Conservation (phyloP, 2,113 vertebrate species). For the Pollachius pollachius region DNA sequence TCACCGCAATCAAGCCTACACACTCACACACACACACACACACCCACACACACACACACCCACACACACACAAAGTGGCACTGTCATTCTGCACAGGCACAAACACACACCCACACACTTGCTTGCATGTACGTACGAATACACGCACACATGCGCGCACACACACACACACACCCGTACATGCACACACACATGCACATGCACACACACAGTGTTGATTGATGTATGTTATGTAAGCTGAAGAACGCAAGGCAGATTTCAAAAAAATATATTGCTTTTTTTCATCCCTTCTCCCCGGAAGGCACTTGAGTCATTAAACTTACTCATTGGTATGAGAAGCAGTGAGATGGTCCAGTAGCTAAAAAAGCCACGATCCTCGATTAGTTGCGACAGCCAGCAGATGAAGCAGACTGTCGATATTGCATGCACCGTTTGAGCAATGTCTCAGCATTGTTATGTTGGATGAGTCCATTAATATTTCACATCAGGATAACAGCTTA, state of each 20-base stretch:
- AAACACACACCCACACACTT: background rate
- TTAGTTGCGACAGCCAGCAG: slow-evolving; percentile 6
- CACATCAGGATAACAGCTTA: background rate
- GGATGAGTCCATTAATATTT: background rate
- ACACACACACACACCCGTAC: background rate
- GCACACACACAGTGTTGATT: background rate
- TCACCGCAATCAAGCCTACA: slow-evolving; percentile 41
- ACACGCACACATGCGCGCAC: too few relatives aligned
- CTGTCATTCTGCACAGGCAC: background rate
- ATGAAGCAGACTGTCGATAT: slow-evolving; percentile 5
- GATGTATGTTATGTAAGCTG: too few relatives aligned
- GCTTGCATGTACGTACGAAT: background rate
- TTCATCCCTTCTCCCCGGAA: background rate
- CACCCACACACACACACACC: background rate
- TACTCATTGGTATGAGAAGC: background rate
- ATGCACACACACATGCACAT: background rate
- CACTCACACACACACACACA: background rate
- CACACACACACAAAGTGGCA: background rate
- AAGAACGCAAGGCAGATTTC: too few relatives aligned
- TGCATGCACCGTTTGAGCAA: slow-evolving; percentile 1
- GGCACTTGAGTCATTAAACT: slow-evolving; percentile 8
- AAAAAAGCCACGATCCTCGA: background rate
- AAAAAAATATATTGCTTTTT: background rate
- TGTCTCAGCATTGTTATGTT: background rate
- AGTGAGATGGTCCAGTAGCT: background rate